Evolutionary conservation across 2,888 invertebrate genomes (phyloP), one percentile per base, ranked within the genome.

Genomic region (Agrilus cyanescens): DNA sequence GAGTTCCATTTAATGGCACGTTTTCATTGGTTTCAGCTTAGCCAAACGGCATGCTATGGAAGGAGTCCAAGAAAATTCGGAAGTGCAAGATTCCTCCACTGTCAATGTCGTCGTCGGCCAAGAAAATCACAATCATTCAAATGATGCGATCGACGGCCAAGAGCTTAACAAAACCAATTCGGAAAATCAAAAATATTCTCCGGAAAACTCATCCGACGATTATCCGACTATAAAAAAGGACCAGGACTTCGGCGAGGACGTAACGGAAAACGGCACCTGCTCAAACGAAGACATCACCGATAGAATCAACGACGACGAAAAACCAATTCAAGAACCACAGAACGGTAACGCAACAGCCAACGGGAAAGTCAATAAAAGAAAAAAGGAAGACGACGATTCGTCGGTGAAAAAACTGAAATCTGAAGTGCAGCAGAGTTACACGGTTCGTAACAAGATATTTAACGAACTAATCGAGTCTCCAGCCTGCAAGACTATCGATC

Each of bases 31-130:
- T 71, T 68, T 13, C 67, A 76, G 75, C 50, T 60, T 74, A 53
- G 74, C 72, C 66, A 75, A 72, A 60, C 75, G 75, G 75, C 74
- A 75, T 58, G 72, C 73, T 37, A 74, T 74, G 72, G 75, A 75
- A 47, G 69, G 69, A 51, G 71, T 70, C 8, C 60, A 63, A 45
- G 69, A 69, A 52, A 70, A 69, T 43, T 61, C 64, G 47, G 41
- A 51, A 18, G 58, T 59, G 6, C 61, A 63, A 46, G 65, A 65
- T 16, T 64, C 66, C 7, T 66, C 66, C 12, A 66, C 67, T 7
- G 66, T 66, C 1, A 66, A 67, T 44, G 66, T 65, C 12, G 65
- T 65, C 15, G 46, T 34, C 20, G 38, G 35, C 32, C 45, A 50
- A 20, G 47, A 53, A 45, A 47, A 44, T 15, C 35, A 38, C n/a